Conservation (phyloP, 1,140 invertebrate species). For the Limonius californicus region DNA sequence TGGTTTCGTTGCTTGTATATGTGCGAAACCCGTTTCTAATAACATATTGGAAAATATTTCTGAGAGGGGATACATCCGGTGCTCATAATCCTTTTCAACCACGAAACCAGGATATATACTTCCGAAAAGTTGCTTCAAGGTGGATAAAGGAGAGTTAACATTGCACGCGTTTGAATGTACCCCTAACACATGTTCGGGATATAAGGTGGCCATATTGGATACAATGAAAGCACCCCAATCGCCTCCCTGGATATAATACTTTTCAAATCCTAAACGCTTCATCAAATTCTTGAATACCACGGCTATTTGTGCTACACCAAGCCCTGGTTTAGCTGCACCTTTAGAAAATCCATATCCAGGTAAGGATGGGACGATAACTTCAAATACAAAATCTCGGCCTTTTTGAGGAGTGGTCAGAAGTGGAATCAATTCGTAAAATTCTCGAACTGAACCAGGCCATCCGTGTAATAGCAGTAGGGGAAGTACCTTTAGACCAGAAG, state of each 20-base stretch:
- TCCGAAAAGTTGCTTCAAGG: conserved; percentile 54
- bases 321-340: conserved; percentile 58
- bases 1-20: no score
- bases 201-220: conserved; percentile 59
- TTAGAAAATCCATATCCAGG: conserved; percentile 82
- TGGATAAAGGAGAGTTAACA: conserved; percentile 41
- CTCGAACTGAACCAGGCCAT: no score
- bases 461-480: no score
- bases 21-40: conserved; percentile 73
- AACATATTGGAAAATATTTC: conserved; percentile 51
- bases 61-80: conserved; percentile 60
- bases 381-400: no score
- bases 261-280: conserved; percentile 83
- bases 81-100: conserved; percentile 52
- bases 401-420: no score
- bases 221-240: conserved; percentile 74
- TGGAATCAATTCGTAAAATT: no score
- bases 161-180: conserved; percentile 65
- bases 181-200: conserved; percentile 65
- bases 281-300: conserved; percentile 71
- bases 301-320: conserved; percentile 60
- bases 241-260: no score
- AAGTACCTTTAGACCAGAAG: no score
- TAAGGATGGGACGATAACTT: no score
- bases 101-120: conserved; percentile 55